Evolutionary conservation across 1,140 invertebrate genomes (phyloP).

Genomic region (Trichonephila clavipes): DNA sequence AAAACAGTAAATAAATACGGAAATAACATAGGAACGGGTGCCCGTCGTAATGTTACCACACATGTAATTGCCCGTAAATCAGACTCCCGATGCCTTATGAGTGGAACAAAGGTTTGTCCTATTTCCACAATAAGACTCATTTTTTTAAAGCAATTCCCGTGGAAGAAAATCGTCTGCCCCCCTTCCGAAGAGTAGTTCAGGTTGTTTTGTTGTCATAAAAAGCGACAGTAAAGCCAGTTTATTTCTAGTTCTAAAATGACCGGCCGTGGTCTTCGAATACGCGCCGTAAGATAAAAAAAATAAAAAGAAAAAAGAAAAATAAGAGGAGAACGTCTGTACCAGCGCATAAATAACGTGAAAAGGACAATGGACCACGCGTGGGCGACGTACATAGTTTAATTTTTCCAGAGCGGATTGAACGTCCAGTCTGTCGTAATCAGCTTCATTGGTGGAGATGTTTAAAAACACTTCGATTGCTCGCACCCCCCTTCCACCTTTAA

Average conservation of each 20-base stretch:
- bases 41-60: conserved; percentile 48
- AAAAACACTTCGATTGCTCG: conserved; percentile 8
- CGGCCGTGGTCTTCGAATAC: not conserved
- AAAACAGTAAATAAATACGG: conserved; percentile 50
- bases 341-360: conserved; percentile 61
- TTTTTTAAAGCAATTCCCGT: conserved; percentile 68
- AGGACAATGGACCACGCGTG: conserved; percentile 69
- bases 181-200: conserved; percentile 5
- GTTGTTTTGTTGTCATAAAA: conserved; percentile 73
- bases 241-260: conserved; percentile 38
- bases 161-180: conserved; percentile 52
- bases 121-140: conserved; percentile 56
- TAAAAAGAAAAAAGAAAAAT: not conserved
- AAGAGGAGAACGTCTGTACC: conserved; percentile 47
- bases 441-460: not conserved
- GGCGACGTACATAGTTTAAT: conserved; percentile 6
- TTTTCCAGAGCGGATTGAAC: not conserved
- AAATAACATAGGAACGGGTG: conserved; percentile 53
- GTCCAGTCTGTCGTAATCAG: conserved; percentile 21
- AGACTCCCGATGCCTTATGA: conserved; percentile 11
- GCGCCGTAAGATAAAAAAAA: not conserved
- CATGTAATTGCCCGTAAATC: conserved; percentile 54
- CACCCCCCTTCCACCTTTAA: not conserved
- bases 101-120: conserved; percentile 67
- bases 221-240: conserved; percentile 71